Base-by-base conservation (phyloP, 2,113 vertebrate species). In the Barbus barbus region DNA sequence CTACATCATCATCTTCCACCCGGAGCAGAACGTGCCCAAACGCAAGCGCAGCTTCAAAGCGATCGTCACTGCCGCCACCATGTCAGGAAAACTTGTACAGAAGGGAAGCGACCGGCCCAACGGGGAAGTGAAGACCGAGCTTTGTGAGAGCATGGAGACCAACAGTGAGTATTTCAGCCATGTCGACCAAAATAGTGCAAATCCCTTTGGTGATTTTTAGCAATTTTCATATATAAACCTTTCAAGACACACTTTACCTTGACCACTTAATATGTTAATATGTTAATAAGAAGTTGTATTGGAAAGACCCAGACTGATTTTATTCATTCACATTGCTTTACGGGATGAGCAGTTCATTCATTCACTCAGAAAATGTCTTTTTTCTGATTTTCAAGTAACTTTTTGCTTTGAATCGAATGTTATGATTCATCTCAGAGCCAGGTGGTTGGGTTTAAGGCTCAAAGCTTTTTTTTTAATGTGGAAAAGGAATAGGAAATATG, bases 131-230 rank as follows among this genome's bases (percentile, higher is more conserved):
- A 99, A 99, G 95, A 99, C 96, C 2, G 98, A 99, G 91, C 94
- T 99, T 11, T 99, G 98, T 92, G 98, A 99, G 94, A 99, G 97
- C 95, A 97, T 98, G 96, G 98, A 99, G 96, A 99, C 97, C 94
- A 98, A 98, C 96, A 98, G 98, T 99, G 97, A 98, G 97, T 99
- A 91, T 8, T 91, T 48, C 72, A 31, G 11, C 11, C 36, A n/a
- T 5, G 24, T 26, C 6, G 60, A 61, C 89, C 90, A 89, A 22
- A 12, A n/a, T n/a, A n/a, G n/a, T n/a, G n/a, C n/a, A n/a, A n/a
- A n/a, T n/a, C n/a, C n/a, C n/a, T n/a, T n/a, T n/a, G n/a, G n/a
- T n/a, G n/a, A n/a, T n/a, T n/a, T 51, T 51, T 6, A 6, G 48
- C 16, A 24, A 5, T 22, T 58, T n/a, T 11, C n/a, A 46, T 46